A percentile compares a stretch with the other conserved stretches of the same genome.
These are phyloP conservation scores for Shargacucullia verbasci DNA, from an alignment of 2,888 invertebrate genomes.

Conservation along the genomic window DNA sequence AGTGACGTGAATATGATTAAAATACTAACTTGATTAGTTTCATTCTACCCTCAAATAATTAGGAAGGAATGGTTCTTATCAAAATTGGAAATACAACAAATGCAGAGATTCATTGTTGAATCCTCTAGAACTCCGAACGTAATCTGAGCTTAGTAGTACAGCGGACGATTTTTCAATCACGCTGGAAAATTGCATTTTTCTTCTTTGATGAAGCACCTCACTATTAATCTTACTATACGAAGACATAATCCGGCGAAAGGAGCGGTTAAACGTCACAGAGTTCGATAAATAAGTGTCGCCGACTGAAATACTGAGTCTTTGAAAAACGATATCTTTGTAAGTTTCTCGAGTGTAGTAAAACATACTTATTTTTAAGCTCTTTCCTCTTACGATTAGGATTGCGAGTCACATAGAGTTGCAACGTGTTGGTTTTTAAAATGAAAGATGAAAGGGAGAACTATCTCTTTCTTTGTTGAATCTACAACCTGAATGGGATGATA, in stretches of 20 bases:
- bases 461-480: constrained; percentile 28
- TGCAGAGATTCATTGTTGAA: constrained; percentile 8
- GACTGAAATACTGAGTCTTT: constrained; percentile 43
- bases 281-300: constrained; percentile 51
- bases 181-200: constrained; percentile 57
- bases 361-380: constrained; percentile 48
- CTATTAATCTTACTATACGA: constrained; percentile 60
- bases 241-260: constrained; percentile 57
- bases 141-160: constrained; percentile 46
- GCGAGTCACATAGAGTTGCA: constrained; percentile 44
- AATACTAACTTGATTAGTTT: no score
- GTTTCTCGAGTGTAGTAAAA: constrained; percentile 40
- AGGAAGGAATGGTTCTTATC: no score
- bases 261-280: constrained; percentile 52
- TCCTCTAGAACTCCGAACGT: constrained; percentile 28
- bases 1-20: no score
- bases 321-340: constrained; percentile 45
- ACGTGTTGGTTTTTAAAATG: constrained; percentile 34
- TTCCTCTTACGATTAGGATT: constrained; percentile 40
- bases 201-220: constrained; percentile 59
- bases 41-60: no score
- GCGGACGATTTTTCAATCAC: constrained; percentile 57
- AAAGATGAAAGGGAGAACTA: constrained; percentile 29
- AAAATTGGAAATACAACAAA: neutral
- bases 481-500: constrained; percentile 27